A percentile compares a stretch with the other conserved stretches of the same genome.
These are phyloP conservation scores for Nyleta sp. DNA, from an alignment of 2,888 invertebrate species.

Conservation along the genomic window DNA sequence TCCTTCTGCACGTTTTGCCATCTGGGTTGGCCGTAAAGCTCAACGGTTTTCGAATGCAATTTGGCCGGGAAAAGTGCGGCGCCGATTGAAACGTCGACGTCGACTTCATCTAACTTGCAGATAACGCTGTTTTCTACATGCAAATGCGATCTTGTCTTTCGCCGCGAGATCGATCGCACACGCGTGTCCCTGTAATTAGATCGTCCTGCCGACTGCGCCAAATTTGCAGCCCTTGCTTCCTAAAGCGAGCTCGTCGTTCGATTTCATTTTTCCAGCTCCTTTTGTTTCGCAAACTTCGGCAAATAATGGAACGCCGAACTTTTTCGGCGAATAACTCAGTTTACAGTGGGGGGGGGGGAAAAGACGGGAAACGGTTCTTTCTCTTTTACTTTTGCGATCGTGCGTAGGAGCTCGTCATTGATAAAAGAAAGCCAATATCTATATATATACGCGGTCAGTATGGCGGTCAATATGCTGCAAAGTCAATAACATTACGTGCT, in stretches of 20 bases:
- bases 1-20: constrained; percentile 55
- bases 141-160: constrained; percentile 34
- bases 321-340: constrained; percentile 4
- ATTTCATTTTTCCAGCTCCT: constrained; percentile 2
- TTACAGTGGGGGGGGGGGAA: no score
- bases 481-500: constrained; percentile 49
- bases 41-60: constrained; percentile 42
- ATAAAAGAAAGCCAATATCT: constrained; percentile 42
- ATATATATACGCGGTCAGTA: constrained; percentile 46
- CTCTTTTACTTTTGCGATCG: no score
- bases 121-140: constrained; percentile 44
- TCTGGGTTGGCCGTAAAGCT: constrained; percentile 43
- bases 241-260: background rate
- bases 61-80: constrained; percentile 22
- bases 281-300: constrained; percentile 24
- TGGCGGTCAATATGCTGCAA: constrained; percentile 53
- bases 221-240: background rate
- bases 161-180: constrained; percentile 16
- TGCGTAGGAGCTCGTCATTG: constrained; percentile 51
- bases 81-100: constrained; percentile 30
- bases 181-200: constrained; percentile 34
- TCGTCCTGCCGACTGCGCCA: constrained; percentile 12
- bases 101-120: constrained; percentile 32
- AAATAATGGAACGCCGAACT: constrained; percentile 25
- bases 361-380: no score